phyloP scores from a whole-genome alignment of 2,113 vertebrate species.

The Gymnocephalus cernua region DNA sequence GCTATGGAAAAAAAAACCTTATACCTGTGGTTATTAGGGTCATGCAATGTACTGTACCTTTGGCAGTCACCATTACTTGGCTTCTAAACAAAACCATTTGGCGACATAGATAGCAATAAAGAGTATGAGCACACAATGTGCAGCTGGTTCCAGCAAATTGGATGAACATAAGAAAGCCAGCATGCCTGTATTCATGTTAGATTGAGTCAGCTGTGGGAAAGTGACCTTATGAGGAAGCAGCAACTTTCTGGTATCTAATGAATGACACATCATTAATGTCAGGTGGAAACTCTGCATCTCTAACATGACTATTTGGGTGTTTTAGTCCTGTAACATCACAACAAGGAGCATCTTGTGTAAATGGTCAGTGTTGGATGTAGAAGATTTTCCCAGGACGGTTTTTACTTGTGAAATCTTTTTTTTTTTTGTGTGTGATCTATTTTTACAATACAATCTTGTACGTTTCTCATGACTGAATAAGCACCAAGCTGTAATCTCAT shows the following conservation, averaged over 20 bases:
- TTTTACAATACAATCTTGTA: background rate
- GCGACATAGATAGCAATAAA: slow-evolving; percentile 52
- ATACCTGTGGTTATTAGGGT: background rate
- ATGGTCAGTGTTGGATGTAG: background rate
- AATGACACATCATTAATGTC: background rate
- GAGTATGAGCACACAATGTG: slow-evolving; percentile 19
- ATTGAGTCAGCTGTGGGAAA: slow-evolving; percentile 15
- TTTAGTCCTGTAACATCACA: background rate
- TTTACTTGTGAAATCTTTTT: background rate
- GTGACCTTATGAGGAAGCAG: background rate
- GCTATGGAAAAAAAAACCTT: background rate
- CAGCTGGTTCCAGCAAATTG: slow-evolving; percentile 52
- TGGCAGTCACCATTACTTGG: slow-evolving; percentile 40
- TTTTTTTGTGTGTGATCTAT: background rate
- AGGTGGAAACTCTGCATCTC: background rate
- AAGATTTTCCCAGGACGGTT: background rate
- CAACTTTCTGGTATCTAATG: background rate
- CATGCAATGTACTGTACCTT: slow-evolving; percentile 27
- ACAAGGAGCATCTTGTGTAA: background rate
- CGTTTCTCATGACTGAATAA: background rate
- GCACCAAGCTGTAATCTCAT: slow-evolving; percentile 26
- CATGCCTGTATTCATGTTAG: background rate
- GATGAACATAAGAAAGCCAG: slow-evolving; percentile 38
- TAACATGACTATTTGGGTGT: background rate
- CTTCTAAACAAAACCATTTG: slow-evolving; percentile 28